Evolutionary conservation across 2,888 invertebrate species (phyloP).

Genomic region (Omphaloscelis lunosa): DNA sequence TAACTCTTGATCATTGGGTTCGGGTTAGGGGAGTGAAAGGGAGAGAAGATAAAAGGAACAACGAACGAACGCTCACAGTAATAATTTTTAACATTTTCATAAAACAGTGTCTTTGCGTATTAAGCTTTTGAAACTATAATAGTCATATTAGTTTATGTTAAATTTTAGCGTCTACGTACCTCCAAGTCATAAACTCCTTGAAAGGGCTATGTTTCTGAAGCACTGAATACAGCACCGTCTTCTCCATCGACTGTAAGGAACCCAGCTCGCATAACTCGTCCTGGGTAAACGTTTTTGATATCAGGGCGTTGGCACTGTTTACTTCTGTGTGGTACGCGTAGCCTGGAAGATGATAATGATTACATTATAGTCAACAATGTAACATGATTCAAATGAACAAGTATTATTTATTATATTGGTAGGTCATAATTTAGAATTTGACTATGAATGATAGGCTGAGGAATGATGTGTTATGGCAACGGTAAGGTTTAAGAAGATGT

Average conservation of each 20-base stretch:
- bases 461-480: too few species aligned
- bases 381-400: not conserved
- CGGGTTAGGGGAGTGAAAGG: too few species aligned
- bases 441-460: too few species aligned
- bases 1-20: too few species aligned
- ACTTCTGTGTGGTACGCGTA: slow-evolving; percentile 89
- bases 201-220: slow-evolving; percentile 83
- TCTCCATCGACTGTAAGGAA: slow-evolving; percentile 79
- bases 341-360: slow-evolving; percentile 67
- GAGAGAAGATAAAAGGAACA: too few species aligned
- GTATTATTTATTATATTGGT: not conserved
- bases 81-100: too few species aligned
- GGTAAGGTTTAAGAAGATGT: too few species aligned
- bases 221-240: slow-evolving; percentile 69
- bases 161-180: slow-evolving; percentile 68
- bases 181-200: slow-evolving; percentile 84
- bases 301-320: slow-evolving; percentile 82
- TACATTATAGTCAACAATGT: too few species aligned
- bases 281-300: slow-evolving; percentile 83
- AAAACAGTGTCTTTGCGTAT: too few species aligned
- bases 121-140: too few species aligned
- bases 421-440: not conserved
- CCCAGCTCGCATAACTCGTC: slow-evolving; percentile 86
- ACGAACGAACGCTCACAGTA: too few species aligned
- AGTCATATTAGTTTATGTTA: too few species aligned